Evolutionary conservation across 2,797 vertebrate species (phyloP), one percentile per base, ranked within the genome.

Genomic region (Eulemur coronatus): DNA sequence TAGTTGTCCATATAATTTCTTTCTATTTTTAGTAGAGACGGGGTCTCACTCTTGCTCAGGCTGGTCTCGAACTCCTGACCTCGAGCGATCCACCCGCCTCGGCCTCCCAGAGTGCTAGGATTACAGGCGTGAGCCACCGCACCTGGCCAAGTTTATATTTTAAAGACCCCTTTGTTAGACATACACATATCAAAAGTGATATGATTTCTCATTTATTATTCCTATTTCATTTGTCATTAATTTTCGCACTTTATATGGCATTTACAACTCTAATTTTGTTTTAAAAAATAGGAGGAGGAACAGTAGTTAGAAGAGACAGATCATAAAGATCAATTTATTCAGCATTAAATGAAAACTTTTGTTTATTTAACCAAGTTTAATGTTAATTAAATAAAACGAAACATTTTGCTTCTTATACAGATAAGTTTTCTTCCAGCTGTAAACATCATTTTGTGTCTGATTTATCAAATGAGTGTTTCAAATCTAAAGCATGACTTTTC

Each of bases 321-420:
- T 41, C 41, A n/a, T 85, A 85, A 85, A 59, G 2, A 13, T 67
- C 15, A 50, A 79, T 84, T 13, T 78, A 33, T 57, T 94, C 76
- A 59, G 5, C 18, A 70, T 59, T 91, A 81, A 72, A 13, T 67
- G 35, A 73, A 67, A 91, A 86, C 30, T 84, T 28, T 61, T 86
- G 24, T 82, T 96, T 14, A 89, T 50, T 81, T 94, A n/a, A 89
- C 3, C 10, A 89, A 82, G 22, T 76, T 88, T 82, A 82, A 61
- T 67, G n/a, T 48, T 86, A 41, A 48, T 57, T 84, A 81, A 89
- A 7, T 67, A 17, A 89, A 76, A 70, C 84, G 8, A 88, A 65
- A 79, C 76, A 30, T 63, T 93, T 63, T 67, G 41, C 15, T 65
- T 91, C 22, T 38, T 72, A 61, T 67, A 48, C 5, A 63, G 14